phyloP scores from a whole-genome alignment of 2,888 invertebrate species.

The Odontocolon sp. region DNA sequence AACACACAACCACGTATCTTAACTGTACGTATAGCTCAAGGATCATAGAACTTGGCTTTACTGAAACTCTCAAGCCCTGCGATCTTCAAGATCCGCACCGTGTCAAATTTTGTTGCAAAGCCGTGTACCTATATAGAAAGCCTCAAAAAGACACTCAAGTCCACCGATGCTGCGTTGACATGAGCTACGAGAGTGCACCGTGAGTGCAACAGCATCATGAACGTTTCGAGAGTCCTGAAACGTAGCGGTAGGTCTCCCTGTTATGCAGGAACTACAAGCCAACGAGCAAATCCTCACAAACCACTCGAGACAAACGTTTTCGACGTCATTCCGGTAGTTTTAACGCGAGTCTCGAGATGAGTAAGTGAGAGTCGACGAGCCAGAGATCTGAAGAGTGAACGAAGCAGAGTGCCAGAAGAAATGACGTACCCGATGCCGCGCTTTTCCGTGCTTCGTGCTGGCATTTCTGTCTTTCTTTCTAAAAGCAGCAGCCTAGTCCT shows the following conservation, averaged over 20 bases:
- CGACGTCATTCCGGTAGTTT: conserved; percentile 64
- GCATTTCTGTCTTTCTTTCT: neutral
- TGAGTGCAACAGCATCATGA: conserved; percentile 14
- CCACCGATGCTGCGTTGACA: neutral
- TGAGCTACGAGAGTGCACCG: conserved; percentile 2
- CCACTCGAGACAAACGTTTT: conserved; percentile 59
- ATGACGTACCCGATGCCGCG: conserved; percentile 1
- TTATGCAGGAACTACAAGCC: conserved; percentile 2
- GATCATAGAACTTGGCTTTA: neutral
- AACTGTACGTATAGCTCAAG: too few relatives aligned
- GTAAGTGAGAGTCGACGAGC: conserved; percentile 1
- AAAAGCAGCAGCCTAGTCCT: neutral
- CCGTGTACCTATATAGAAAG: neutral
- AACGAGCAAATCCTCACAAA: conserved; percentile 24
- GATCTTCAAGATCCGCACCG: conserved; percentile 32
- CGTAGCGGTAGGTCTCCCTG: conserved; percentile 39
- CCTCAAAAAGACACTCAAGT: conserved; percentile 30
- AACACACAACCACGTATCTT: too few relatives aligned
- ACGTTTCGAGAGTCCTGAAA: conserved; percentile 35
- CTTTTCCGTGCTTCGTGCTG: neutral
- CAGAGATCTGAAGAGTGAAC: neutral
- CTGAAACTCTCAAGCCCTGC: conserved; percentile 23
- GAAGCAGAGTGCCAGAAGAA: conserved; percentile 12
- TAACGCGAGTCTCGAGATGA: conserved; percentile 60
- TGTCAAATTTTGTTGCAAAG: conserved; percentile 20